phyloP scores from a whole-genome alignment of 2,888 invertebrate species.

The Elgonia sp. region DNA sequence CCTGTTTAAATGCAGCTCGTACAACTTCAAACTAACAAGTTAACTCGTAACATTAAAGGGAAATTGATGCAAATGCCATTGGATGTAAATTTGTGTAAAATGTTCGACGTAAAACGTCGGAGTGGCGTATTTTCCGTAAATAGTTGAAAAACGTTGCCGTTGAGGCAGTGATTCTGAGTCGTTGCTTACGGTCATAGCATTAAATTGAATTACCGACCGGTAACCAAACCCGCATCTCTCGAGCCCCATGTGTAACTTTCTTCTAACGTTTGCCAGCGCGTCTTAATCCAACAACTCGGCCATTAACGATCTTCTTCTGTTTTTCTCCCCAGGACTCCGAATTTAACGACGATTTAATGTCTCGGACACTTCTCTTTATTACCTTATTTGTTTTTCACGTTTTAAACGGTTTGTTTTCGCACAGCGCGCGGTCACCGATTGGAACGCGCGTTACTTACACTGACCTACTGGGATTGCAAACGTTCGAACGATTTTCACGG shows the following conservation, averaged over 20 bases:
- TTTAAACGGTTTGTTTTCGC: conserved; percentile 82
- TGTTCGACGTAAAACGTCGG: conserved; percentile 22
- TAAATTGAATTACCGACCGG: conserved; percentile 71
- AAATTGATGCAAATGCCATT: conserved; percentile 55
- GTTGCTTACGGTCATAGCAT: conserved; percentile 65
- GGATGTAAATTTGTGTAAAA: conserved; percentile 55
- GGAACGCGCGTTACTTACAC: conserved; percentile 66
- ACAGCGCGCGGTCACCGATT: conserved; percentile 63
- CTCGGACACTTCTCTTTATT: conserved; percentile 79
- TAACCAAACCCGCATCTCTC: conserved; percentile 75
- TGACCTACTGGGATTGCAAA: conserved; percentile 53
- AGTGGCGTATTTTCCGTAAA: conserved; percentile 39
- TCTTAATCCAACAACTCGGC: conserved; percentile 74
- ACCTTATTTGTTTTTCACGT: conserved; percentile 83
- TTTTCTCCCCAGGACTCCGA: conserved; percentile 71
- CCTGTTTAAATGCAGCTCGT: conserved; percentile 11
- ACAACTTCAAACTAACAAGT: conserved; percentile 45
- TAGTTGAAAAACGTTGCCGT: conserved; percentile 55
- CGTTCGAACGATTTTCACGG: conserved; percentile 59
- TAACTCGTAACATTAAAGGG: conserved; percentile 45
- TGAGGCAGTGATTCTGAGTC: conserved; percentile 32
- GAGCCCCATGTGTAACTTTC: conserved; percentile 70
- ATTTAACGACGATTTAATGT: conserved; percentile 81
- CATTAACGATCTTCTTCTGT: conserved; percentile 76
- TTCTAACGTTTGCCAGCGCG: conserved; percentile 65